These are phyloP conservation scores for Gastracanthus pulcherrimus DNA, from an alignment of 2,888 invertebrate species.

Conservation along the genomic window DNA sequence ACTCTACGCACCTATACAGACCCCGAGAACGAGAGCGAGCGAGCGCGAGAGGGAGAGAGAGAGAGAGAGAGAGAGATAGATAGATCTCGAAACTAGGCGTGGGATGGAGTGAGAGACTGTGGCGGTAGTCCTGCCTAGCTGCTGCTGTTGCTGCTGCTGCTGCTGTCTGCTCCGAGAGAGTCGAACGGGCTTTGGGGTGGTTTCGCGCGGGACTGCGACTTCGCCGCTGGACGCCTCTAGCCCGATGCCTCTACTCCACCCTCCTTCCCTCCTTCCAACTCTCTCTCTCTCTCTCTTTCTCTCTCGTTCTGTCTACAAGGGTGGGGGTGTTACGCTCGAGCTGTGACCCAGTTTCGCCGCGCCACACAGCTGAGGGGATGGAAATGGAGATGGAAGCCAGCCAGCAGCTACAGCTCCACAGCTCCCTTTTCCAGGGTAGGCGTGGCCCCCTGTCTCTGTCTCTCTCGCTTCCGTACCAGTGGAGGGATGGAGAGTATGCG, in stretches of 20 bases:
- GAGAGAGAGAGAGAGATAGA: neutral
- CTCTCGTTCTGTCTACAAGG: too few species aligned
- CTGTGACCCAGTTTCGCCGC: slow-evolving; percentile 71
- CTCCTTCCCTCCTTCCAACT: too few species aligned
- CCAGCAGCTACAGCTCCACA: neutral
- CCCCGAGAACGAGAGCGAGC: neutral
- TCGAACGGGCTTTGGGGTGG: slow-evolving; percentile 73
- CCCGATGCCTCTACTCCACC: slow-evolving; percentile 61
- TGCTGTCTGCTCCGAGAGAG: slow-evolving; percentile 11
- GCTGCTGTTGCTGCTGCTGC: slow-evolving; percentile 10
- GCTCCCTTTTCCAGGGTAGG: slow-evolving; percentile 52
- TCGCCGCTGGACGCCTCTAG: slow-evolving; percentile 66
- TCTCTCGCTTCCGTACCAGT: too few species aligned
- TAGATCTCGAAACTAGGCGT: too few species aligned
- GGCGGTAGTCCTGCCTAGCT: neutral
- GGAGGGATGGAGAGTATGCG: too few species aligned
- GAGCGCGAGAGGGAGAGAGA: slow-evolving; percentile 12
- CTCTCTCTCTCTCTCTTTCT: too few species aligned
- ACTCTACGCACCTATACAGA: neutral
- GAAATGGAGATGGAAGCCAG: too few species aligned
- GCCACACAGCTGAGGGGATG: slow-evolving; percentile 29
- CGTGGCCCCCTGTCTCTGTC: slow-evolving; percentile 35
- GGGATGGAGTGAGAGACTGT: slow-evolving; percentile 21
- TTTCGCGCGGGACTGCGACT: slow-evolving; percentile 74
- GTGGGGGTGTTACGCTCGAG: slow-evolving; percentile 52